Evolutionary conservation across 2,888 invertebrate genomes (phyloP).

Genomic region (Drosophila fulvimacula): DNA sequence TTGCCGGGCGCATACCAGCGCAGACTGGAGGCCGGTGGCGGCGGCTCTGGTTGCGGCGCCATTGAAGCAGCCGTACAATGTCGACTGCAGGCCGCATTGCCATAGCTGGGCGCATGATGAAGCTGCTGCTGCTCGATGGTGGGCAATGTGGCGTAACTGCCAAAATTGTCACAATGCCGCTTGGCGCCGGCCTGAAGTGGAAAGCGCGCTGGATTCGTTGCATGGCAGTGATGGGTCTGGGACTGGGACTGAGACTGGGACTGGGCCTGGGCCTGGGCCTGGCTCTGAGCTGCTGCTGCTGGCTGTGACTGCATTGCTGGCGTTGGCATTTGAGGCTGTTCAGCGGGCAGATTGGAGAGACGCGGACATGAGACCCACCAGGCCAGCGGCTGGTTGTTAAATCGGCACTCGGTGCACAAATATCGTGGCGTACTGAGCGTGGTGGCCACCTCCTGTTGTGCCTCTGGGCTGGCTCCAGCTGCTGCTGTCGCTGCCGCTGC

Average conservation of each 20-base stretch:
- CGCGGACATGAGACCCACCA: slow-evolving; percentile 85
- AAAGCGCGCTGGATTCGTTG: slow-evolving; percentile 57
- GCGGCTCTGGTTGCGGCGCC: not conserved
- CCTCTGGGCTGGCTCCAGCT: slow-evolving; percentile 27
- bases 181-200: slow-evolving; percentile 49
- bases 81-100: slow-evolving; percentile 48
- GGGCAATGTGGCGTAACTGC: slow-evolving; percentile 76
- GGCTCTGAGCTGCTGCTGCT: slow-evolving; percentile 20
- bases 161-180: slow-evolving; percentile 76
- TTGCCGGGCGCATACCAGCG: slow-evolving; percentile 45
- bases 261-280: slow-evolving; percentile 18
- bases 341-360: slow-evolving; percentile 77
- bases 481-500: slow-evolving; percentile 5
- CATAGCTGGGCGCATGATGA: slow-evolving; percentile 51
- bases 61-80: slow-evolving; percentile 39
- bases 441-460: slow-evolving; percentile 35
- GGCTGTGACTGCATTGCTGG: slow-evolving; percentile 58
- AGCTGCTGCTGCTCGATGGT: slow-evolving; percentile 58
- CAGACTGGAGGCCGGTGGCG: slow-evolving; percentile 12
- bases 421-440: slow-evolving; percentile 71
- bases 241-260: slow-evolving; percentile 28
- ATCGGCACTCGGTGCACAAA: slow-evolving; percentile 82
- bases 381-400: slow-evolving; percentile 83
- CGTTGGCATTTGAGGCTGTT: slow-evolving; percentile 46
- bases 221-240: slow-evolving; percentile 55